Evolutionary conservation across 2,113 vertebrate species (phyloP), one percentile per base, ranked within the genome.

Genomic region (Rhinoderma darwinii): DNA sequence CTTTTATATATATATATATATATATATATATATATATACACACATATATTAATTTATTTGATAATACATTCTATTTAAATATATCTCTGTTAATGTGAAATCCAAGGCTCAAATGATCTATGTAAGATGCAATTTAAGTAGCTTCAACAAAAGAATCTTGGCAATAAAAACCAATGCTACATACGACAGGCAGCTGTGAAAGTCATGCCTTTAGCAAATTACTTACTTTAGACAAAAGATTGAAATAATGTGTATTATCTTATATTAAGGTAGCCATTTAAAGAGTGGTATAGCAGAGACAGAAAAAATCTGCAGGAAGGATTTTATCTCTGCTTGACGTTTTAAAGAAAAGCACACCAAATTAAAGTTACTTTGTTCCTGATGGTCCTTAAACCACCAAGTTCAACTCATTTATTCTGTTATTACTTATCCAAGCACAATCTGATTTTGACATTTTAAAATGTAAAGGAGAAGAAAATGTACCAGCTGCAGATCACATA

Each of bases 341-440:
- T 81, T n/a, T 22, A 61, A 61, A 43, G 76, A 37, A 81, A 81
- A 81, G 37, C 37, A 79, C 37, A 0, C 32, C 32, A 39, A 81
- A 81, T 43, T 4, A 81, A 41, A 61, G 54, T 81, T 27, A 43
- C 78, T 41, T 81, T 81, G 78, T 61, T 41, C 37, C 37, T 41
- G 12, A 39, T 10, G 59, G 47, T 81, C 51, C 51, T 81, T 41
- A 81, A 61, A 61, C 78, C 54, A 43, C 59, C 20, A 82, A 27
- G 81, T 70, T 66, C 81, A 83, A 44, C 66, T 47, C 44, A 27
- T 72, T 72, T 72, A 54, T 73, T 83, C 82, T 54, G 27, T 83
- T 83, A 50, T 73, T 83, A 73, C 66, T 83, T 66, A 72, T 54
- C 27, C 44, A 72, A 83, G 44, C 15, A 72, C 44, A 83, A 37